phyloP scores from a whole-genome alignment of 2,113 vertebrate species.

The Phaethornis superciliosus region DNA sequence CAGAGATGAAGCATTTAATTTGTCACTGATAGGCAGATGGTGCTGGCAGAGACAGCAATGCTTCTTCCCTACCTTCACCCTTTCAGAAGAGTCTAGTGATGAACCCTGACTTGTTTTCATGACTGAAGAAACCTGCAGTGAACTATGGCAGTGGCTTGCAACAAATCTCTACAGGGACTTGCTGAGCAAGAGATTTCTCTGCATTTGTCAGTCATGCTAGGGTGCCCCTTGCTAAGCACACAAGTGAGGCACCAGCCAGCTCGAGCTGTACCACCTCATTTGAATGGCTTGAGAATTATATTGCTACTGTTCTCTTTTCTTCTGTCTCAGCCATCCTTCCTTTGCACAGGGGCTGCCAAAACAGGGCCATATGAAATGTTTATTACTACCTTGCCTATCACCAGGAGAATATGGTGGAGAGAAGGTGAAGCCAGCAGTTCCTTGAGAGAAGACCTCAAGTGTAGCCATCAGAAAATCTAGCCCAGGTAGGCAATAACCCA shows the following conservation, averaged over 20 bases:
- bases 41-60: background rate
- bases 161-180: background rate
- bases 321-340: background rate
- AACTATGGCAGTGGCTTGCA: background rate
- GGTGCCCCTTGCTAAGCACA: background rate
- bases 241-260: background rate
- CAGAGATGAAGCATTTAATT: background rate
- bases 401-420: background rate
- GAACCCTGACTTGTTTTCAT: background rate
- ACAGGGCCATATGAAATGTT: background rate
- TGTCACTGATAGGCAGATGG: background rate
- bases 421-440: background rate
- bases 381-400: background rate
- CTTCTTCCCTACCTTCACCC: background rate
- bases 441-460: background rate
- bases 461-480: background rate
- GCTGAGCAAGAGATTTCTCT: background rate
- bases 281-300: background rate
- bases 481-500: background rate
- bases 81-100: background rate
- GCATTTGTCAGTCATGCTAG: fast-evolving
- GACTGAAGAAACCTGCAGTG: background rate
- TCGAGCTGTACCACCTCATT: background rate
- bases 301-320: background rate
- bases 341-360: background rate